Evolutionary conservation across 2,113 vertebrate species (phyloP).

Genomic region (Ciconia boyciana): DNA sequence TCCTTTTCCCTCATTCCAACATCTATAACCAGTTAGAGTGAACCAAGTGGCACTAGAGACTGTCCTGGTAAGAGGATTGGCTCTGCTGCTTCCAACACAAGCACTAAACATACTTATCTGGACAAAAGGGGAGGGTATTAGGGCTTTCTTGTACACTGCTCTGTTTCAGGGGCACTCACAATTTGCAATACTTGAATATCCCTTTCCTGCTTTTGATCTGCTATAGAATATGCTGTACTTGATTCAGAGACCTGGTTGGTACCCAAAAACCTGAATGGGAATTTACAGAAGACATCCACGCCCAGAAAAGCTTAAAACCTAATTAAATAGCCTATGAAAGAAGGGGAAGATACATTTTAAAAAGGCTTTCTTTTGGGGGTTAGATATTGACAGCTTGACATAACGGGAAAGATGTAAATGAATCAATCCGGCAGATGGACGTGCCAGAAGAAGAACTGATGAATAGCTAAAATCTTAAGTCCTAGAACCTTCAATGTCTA

Average conservation of each 20-base stretch:
- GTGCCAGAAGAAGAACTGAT: not conserved
- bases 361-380: not conserved
- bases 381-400: not conserved
- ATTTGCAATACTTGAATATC: not conserved
- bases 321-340: not conserved
- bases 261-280: not conserved
- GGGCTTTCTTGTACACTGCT: not conserved
- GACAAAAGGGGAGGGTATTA: not conserved
- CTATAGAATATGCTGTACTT: not conserved
- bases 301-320: not conserved
- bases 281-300: not conserved
- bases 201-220: not conserved
- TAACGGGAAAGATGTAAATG: not conserved
- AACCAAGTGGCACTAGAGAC: not conserved
- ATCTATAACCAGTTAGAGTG: not conserved
- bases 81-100: not conserved
- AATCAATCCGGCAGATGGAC: not conserved
- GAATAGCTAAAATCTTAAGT: not conserved
- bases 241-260: not conserved
- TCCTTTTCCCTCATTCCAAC: not conserved
- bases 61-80: not conserved
- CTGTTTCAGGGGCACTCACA: not conserved
- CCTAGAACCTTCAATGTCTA: not conserved
- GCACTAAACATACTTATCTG: not conserved
- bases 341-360: not conserved